These are phyloP conservation scores for Stegodyphus mimosarum DNA, from an alignment of 1,140 invertebrate genomes.

Conservation along the genomic window DNA sequence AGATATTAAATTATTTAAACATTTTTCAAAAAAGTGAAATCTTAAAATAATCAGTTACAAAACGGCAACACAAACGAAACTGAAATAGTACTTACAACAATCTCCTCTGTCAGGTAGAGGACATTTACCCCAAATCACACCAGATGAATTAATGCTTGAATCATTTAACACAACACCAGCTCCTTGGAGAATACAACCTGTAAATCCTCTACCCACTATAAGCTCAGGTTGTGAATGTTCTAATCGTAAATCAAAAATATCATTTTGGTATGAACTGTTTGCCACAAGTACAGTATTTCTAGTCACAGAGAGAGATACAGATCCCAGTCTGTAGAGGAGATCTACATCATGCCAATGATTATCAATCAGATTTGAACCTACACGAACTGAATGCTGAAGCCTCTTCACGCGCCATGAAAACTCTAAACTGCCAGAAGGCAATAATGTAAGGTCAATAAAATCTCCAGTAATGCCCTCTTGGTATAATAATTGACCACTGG, in stretches of 20 bases:
- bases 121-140: constrained; percentile 80
- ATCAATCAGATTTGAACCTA: constrained; percentile 45
- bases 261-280: constrained; percentile 77
- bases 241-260: constrained; percentile 72
- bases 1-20: not conserved
- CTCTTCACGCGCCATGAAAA: constrained; percentile 40
- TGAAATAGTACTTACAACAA: constrained; percentile 73
- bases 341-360: constrained; percentile 63
- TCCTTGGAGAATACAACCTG: constrained; percentile 85
- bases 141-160: constrained; percentile 72
- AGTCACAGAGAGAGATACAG: constrained; percentile 49
- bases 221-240: constrained; percentile 73
- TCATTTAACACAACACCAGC: constrained; percentile 81
- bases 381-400: not conserved
- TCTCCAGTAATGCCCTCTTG: constrained; percentile 62
- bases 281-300: constrained; percentile 72
- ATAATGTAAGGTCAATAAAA: constrained; percentile 52
- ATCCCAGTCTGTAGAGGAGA: constrained; percentile 53
- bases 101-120: constrained; percentile 73
- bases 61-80: not conserved
- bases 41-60: no score
- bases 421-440: constrained; percentile 42
- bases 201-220: constrained; percentile 80
- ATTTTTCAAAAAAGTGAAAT: not conserved
- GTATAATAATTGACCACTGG: constrained; percentile 60